Base-by-base conservation (phyloP, 1,140 invertebrate species). In the Aphidius gifuensis region DNA sequence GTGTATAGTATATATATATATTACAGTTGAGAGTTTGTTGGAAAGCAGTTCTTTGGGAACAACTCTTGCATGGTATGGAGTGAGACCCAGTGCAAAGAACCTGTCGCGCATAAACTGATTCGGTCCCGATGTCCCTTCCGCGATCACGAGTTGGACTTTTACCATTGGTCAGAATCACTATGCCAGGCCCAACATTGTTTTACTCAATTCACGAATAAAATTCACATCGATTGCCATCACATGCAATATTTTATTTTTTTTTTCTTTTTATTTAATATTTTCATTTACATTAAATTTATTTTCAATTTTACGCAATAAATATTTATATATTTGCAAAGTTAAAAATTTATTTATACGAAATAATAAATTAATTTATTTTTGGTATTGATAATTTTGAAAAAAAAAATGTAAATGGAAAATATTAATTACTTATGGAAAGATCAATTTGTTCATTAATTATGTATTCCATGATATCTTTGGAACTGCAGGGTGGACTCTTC, bases 51-150 rank as follows among this genome's bases (percentile, higher is more conserved):
- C 66, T 46, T 60, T 59, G 60, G 58, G 49, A 46, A 64, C 55
- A 57, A 64, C 46, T 57, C 21, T 54, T 47, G 7, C 46, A 43
- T 23, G 45, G 51, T 49, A 9, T 62, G 21, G 48, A 8, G 43
- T 48, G n/a, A 49, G 9, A n/a, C 21, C 38, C 7, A 38, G 6
- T 4, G 51, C 39, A 40, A 38, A 69, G 71, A 77, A 77, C 76
- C 76, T 77, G 76, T 79, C 75, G 76, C 71, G 67, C 70, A 74
- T 74, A 76, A 76, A 75, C 76, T 72, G 76, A 76, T 77, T 77
- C 72, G 70, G 71, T 68, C 66, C 63, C 73, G 69, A 74, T 76
- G 69, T 73, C 69, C 67, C 66, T 69, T 73, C 65, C 53, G 67
- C 63, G 59, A 42, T 16, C 16, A 55, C 53, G 43, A 40, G 53